Percentiles rank a stretch among this genome's conserved stretches.
phyloP scores from a whole-genome alignment of 2,888 invertebrate species.

The Dryobotodes eremita region DNA sequence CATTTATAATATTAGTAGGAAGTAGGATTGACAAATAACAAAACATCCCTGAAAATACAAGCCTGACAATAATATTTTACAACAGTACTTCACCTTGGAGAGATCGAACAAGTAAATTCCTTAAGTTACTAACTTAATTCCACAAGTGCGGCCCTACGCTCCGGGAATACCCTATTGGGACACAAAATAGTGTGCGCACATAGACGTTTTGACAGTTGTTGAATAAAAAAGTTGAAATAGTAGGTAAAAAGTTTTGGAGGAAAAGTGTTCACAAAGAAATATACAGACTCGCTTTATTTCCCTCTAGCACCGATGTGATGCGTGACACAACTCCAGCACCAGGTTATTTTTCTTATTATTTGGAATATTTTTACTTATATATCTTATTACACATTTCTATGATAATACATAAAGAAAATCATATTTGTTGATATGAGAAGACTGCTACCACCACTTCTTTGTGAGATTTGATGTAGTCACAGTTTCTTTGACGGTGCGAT shows the following conservation, averaged over 20 bases:
- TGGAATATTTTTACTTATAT: slow-evolving; percentile 74
- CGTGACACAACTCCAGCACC: slow-evolving; percentile 63
- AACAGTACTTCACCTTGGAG: slow-evolving; percentile 64
- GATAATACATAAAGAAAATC: slow-evolving; percentile 73
- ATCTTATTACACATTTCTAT: slow-evolving; percentile 79
- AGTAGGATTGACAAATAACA: neutral
- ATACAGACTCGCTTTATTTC: slow-evolving; percentile 67
- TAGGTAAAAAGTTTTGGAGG: slow-evolving; percentile 68
- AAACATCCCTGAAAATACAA: slow-evolving; percentile 34
- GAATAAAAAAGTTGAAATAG: slow-evolving; percentile 74
- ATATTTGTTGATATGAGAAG: slow-evolving; percentile 65
- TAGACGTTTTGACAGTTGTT: slow-evolving; percentile 73
- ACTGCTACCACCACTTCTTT: slow-evolving; percentile 60
- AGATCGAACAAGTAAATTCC: slow-evolving; percentile 73
- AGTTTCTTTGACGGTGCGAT: slow-evolving; percentile 54
- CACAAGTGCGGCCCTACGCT: slow-evolving; percentile 71
- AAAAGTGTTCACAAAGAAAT: slow-evolving; percentile 68
- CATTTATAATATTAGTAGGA: no score
- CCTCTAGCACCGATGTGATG: slow-evolving; percentile 61
- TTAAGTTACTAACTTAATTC: slow-evolving; percentile 80
- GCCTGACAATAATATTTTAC: slow-evolving; percentile 58
- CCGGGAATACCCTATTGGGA: slow-evolving; percentile 79
- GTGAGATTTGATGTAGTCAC: slow-evolving; percentile 53
- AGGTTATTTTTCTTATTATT: slow-evolving; percentile 74
- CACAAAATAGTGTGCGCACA: slow-evolving; percentile 74